These are phyloP conservation scores for Nothocercus nigrocapillus DNA, from an alignment of 2,113 vertebrate species.

Conservation along the genomic window DNA sequence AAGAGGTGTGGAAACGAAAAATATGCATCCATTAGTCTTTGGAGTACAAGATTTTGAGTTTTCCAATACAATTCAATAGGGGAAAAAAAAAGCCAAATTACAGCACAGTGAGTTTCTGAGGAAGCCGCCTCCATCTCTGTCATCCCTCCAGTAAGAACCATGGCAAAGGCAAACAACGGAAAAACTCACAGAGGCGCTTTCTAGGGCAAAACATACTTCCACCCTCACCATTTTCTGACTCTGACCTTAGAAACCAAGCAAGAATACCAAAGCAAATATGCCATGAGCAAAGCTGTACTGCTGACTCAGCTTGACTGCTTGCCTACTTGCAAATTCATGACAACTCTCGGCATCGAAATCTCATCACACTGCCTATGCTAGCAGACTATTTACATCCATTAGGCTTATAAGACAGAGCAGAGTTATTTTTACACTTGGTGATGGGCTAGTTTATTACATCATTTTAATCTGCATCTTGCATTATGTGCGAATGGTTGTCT, in stretches of 20 bases:
- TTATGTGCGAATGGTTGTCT: neutral
- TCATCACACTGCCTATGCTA: neutral
- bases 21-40: neutral
- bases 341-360: neutral
- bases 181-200: neutral
- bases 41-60: neutral
- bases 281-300: neutral
- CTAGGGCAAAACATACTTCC: neutral
- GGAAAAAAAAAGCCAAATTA: neutral
- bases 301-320: neutral
- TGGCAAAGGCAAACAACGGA: neutral
- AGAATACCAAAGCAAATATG: neutral
- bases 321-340: neutral
- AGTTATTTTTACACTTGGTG: neutral
- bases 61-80: neutral
- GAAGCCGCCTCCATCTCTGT: accelerated
- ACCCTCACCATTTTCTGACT: neutral
- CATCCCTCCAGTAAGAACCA: neutral
- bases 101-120: neutral
- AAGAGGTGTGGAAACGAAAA: neutral
- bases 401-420: neutral
- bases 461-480: neutral
- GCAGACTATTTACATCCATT: neutral
- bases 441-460: neutral
- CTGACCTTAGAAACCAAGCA: neutral